A percentile compares a stretch with the other conserved stretches of the same genome.
phyloP scores from a whole-genome alignment of 2,888 invertebrate genomes.

The Athalia rosae region DNA sequence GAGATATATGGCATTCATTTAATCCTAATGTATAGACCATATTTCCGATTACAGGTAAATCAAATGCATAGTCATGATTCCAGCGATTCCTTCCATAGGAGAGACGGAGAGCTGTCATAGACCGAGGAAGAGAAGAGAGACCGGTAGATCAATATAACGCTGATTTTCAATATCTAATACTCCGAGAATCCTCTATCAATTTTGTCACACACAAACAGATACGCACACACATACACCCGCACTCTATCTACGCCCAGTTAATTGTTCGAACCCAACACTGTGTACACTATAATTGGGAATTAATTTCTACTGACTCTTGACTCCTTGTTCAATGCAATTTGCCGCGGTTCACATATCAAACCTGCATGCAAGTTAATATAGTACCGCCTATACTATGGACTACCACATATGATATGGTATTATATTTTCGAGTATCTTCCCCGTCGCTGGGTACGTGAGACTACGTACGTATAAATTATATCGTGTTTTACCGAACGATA shows the following conservation, averaged over 20 bases:
- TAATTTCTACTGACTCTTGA: not conserved
- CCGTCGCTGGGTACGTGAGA: too few relatives aligned
- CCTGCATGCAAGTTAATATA: not conserved
- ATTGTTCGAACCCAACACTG: constrained; percentile 23
- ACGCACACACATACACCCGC: not conserved
- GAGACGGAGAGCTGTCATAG: not conserved
- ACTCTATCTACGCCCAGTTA: not conserved
- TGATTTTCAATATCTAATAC: constrained; percentile 31
- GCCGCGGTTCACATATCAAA: not conserved
- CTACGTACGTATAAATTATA: too few relatives aligned
- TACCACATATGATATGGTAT: too few relatives aligned
- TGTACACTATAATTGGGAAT: constrained; percentile 14
- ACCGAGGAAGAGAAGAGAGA: not conserved
- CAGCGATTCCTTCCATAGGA: not conserved
- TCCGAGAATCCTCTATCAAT: not conserved
- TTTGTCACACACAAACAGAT: not conserved
- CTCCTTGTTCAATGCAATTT: constrained; percentile 27
- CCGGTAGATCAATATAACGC: constrained; percentile 27
- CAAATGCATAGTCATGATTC: constrained; percentile 40
- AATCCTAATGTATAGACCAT: not conserved
- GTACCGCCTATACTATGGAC: too few relatives aligned
- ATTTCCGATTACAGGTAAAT: constrained; percentile 30
- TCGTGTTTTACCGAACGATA: too few relatives aligned
- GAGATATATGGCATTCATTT: constrained; percentile 2
- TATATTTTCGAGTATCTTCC: too few relatives aligned